Conservation (phyloP, 2,797 vertebrate species). For the Myotis vivesi region DNA sequence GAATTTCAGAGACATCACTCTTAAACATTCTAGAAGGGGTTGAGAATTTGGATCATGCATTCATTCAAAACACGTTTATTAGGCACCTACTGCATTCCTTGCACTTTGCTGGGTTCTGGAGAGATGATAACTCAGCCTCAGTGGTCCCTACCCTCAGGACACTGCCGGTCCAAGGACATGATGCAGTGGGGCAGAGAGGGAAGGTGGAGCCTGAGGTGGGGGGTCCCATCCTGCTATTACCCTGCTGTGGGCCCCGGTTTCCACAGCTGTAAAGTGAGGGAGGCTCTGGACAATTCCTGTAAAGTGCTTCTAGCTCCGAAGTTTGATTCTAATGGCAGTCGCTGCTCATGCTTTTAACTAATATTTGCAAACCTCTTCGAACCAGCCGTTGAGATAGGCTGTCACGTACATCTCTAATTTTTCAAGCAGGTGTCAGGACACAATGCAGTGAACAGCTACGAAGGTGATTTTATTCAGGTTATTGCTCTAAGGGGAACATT, state of each 20-base stretch:
- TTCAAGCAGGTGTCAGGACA: background rate
- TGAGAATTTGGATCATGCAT: background rate
- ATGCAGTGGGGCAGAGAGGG: background rate
- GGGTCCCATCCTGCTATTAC: background rate
- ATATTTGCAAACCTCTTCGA: background rate
- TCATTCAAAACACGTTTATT: background rate
- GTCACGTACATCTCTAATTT: background rate
- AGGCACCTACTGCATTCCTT: background rate
- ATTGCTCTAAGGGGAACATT: background rate
- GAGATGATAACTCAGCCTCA: background rate
- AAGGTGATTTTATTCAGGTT: background rate
- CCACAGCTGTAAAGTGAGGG: background rate
- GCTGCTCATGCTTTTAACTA: background rate
- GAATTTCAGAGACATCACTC: conserved; percentile 8
- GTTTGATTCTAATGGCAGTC: background rate
- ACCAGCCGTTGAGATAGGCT: background rate
- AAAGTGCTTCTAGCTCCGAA: background rate
- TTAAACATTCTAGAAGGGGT: conserved; percentile 10
- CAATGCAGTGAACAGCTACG: background rate
- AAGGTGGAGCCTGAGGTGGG: background rate
- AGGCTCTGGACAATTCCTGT: background rate
- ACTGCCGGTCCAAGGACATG: background rate
- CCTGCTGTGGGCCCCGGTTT: background rate
- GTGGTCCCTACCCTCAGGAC: background rate
- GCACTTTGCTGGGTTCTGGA: background rate